A percentile compares a stretch with the other conserved stretches of the same genome.
Evolutionary conservation across 1,140 invertebrate species (phyloP).

Genomic region (Atta texana): DNA sequence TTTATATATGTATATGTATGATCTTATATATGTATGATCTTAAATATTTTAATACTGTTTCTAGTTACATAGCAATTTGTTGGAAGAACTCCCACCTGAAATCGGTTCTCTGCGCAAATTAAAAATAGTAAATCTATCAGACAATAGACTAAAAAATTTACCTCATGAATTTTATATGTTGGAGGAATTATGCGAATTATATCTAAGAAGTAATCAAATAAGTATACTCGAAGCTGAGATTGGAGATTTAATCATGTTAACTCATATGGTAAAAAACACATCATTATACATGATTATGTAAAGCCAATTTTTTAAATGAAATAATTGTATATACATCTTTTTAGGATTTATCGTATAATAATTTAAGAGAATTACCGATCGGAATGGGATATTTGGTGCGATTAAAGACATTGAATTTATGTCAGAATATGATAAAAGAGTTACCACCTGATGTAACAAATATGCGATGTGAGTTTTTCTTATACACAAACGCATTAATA

Average conservation of each 20-base stretch:
- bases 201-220: slow-evolving; percentile 89
- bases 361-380: slow-evolving; percentile 86
- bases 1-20: slow-evolving; percentile 41
- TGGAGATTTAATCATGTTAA: slow-evolving; percentile 92
- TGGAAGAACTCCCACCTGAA: slow-evolving; percentile 91
- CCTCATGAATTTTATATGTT: slow-evolving; percentile 90
- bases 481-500: neutral
- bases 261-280: slow-evolving; percentile 86
- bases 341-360: slow-evolving; percentile 89
- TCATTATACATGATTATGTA: neutral
- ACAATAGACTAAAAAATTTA: slow-evolving; percentile 91
- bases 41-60: slow-evolving; percentile 48
- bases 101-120: slow-evolving; percentile 92
- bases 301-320: slow-evolving; percentile 1
- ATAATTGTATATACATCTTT: slow-evolving; percentile 59
- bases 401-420: slow-evolving; percentile 87
- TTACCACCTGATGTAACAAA: slow-evolving; percentile 88
- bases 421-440: slow-evolving; percentile 87
- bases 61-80: slow-evolving; percentile 93
- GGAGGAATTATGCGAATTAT: slow-evolving; percentile 89
- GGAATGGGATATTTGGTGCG: slow-evolving; percentile 88
- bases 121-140: slow-evolving; percentile 92
- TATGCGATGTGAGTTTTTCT: slow-evolving; percentile 85
- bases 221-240: slow-evolving; percentile 88
- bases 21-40: neutral